Conservation (phyloP, 2,888 invertebrate species). For the Colostygia pectinataria region DNA sequence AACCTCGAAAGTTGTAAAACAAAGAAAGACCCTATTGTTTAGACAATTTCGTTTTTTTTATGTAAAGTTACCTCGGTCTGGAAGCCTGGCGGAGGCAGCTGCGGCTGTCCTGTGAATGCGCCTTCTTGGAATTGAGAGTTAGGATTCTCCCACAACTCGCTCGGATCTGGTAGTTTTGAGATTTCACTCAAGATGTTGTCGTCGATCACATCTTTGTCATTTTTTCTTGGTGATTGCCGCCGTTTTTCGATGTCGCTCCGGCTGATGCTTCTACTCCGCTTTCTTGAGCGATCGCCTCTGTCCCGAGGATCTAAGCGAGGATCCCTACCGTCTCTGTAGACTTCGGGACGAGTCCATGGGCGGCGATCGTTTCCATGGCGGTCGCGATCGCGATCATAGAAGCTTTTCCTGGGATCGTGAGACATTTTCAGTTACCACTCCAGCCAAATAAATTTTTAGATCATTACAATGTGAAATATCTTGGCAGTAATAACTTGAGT, state of each 20-base stretch:
- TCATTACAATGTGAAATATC: no score
- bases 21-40: background rate
- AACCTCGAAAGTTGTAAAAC: background rate
- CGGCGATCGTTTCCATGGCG: slow-evolving; percentile 41
- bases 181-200: slow-evolving; percentile 74
- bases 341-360: slow-evolving; percentile 33
- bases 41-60: background rate
- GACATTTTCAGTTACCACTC: slow-evolving; percentile 45
- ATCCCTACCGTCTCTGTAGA: slow-evolving; percentile 20
- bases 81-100: slow-evolving; percentile 38
- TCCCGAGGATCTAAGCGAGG: slow-evolving; percentile 23
- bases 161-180: slow-evolving; percentile 70
- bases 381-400: slow-evolving; percentile 49
- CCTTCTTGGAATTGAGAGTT: slow-evolving; percentile 59
- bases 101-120: slow-evolving; percentile 43
- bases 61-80: slow-evolving; percentile 50
- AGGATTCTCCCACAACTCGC: slow-evolving; percentile 65
- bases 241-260: slow-evolving; percentile 47
- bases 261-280: slow-evolving; percentile 58
- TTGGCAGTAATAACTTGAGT: no score
- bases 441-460: no score
- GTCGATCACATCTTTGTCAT: slow-evolving; percentile 65
- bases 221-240: slow-evolving; percentile 61
- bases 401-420: slow-evolving; percentile 53
- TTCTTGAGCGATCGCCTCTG: slow-evolving; percentile 42